Evolutionary conservation across 2,797 vertebrate species (phyloP), one percentile per base, ranked within the genome.

Genomic region (Melanogrammus aeglefinus): DNA sequence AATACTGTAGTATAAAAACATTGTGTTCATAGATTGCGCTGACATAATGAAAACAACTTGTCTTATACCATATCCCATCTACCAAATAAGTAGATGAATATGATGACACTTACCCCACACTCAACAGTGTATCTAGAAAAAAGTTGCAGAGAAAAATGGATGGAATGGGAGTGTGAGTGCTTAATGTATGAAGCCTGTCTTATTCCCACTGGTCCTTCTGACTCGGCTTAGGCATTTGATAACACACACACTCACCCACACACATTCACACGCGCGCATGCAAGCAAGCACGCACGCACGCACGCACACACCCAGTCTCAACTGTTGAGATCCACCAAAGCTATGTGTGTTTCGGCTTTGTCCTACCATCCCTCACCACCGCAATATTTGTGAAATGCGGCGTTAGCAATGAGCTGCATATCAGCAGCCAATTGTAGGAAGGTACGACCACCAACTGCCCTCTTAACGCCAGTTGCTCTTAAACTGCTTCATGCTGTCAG

Each of bases 191-290:
- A 76, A 82, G 84, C 27, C 76, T 70, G 78, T 81, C 70, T 87
- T 86, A 91, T 79, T 82, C 81, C 84, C 84, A 86, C 83, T 90
- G 89, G 91, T 91, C 91, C 89, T 85, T 82, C 83, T 77, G 72
- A 78, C 80, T 77, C 38, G 75, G 76, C 76, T 27, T 12, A 36
- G 35, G 35, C 5, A 36, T 36, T 72, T 77, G 79, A 86, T 77
- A 77, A 81, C 80, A 89, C 83, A n/a, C n/a, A 86, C 75, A 80
- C 14, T 36, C 35, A 36, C 35, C 35, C 35, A 36, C 35, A 36
- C 35, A 36, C 35, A 36, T 36, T n/a, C n/a, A n/a, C n/a, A n/a
- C n/a, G n/a, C n/a, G n/a, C n/a, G n/a, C n/a, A n/a, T n/a, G n/a
- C n/a, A 31, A 31, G 31, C 31, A 33, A 33, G 31, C 80, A 89